Evolutionary conservation across 2,797 vertebrate genomes (phyloP).

Genomic region (Triplophysa yarkandensis): DNA sequence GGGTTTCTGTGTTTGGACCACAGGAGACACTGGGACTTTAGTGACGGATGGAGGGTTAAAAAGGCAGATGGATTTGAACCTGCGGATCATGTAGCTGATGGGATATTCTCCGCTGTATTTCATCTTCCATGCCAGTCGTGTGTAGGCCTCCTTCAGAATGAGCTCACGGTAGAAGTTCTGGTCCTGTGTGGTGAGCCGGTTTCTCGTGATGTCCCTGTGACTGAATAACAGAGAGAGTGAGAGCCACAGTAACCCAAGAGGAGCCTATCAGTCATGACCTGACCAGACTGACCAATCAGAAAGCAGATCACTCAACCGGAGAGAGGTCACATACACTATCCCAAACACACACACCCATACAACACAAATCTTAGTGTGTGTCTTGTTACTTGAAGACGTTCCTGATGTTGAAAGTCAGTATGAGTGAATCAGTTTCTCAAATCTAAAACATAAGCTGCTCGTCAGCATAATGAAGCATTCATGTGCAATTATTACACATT

Average conservation of each 20-base stretch:
- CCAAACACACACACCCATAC: neutral
- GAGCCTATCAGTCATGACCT: constrained; percentile 23
- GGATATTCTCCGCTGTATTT: constrained; percentile 69
- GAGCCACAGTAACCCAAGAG: constrained; percentile 47
- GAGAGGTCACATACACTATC: neutral
- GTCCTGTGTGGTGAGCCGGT: constrained; percentile 69
- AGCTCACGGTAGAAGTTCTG: constrained; percentile 78
- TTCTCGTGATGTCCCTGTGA: constrained; percentile 62
- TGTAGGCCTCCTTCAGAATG: constrained; percentile 74
- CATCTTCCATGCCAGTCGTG: constrained; percentile 72
- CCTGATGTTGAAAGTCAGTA: constrained; percentile 17
- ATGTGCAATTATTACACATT: neutral
- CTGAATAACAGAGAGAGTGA: constrained; percentile 14
- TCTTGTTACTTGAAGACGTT: neutral
- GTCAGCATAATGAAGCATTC: neutral
- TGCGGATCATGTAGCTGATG: constrained; percentile 26
- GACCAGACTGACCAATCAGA: constrained; percentile 49
- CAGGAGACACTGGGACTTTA: constrained; percentile 60
- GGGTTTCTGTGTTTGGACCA: constrained; percentile 37
- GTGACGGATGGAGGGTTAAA: constrained; percentile 13
- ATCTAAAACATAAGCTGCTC: neutral
- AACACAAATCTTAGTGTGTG: no score
- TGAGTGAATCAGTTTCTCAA: neutral
- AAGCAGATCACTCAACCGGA: constrained; percentile 14
- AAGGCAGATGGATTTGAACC: constrained; percentile 15